These are phyloP conservation scores for Listronotus oregonensis DNA, from an alignment of 1,140 invertebrate genomes.

Conservation along the genomic window DNA sequence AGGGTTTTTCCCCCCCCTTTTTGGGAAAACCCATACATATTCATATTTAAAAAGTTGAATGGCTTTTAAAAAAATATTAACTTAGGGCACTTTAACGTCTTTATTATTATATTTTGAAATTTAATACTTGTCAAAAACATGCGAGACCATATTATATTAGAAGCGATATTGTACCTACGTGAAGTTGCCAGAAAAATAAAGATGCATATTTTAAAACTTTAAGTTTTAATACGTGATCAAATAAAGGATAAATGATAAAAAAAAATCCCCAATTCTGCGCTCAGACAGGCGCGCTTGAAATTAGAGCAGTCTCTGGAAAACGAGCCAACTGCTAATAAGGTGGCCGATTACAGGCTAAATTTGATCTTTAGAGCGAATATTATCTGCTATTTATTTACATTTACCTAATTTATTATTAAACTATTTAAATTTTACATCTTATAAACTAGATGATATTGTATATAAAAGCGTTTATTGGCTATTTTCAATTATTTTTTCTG, in stretches of 20 bases:
- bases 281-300: constrained; percentile 48
- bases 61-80: no score
- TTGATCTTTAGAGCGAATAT: constrained; percentile 40
- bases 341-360: constrained; percentile 49
- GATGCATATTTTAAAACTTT: constrained; percentile 34
- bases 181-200: constrained; percentile 43
- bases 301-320: constrained; percentile 45
- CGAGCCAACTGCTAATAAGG: constrained; percentile 46
- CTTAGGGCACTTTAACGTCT: no score
- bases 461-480: no score
- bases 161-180: constrained; percentile 1
- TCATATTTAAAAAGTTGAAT: no score
- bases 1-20: no score
- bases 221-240: not conserved
- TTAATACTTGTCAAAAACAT: not conserved
- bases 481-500: no score
- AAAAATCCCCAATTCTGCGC: constrained; percentile 42
- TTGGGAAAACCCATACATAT: no score
- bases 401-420: no score
- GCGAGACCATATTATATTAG: not conserved
- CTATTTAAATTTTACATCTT: no score
- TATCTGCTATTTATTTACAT: no score
- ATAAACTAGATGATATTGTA: no score
- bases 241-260: constrained; percentile 43
- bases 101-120: no score